These are phyloP conservation scores for Silurus glanis DNA, from an alignment of 2,113 vertebrate species.

Conservation along the genomic window DNA sequence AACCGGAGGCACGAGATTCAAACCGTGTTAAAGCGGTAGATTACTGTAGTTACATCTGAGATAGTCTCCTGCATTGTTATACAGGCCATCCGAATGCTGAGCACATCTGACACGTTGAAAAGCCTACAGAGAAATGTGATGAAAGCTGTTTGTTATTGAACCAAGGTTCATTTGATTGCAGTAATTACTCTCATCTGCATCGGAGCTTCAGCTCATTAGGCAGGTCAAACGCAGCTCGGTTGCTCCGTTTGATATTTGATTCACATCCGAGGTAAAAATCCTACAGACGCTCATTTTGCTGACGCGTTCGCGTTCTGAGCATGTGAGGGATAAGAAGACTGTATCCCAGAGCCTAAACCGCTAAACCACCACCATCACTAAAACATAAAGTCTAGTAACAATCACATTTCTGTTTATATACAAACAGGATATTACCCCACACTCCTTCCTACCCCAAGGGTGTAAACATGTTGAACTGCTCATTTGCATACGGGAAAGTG, in stretches of 20 bases:
- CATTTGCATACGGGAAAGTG: neutral
- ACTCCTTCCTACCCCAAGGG: too few species aligned
- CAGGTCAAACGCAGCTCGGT: neutral
- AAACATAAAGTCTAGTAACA: neutral
- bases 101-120: neutral
- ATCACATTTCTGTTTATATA: neutral
- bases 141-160: neutral
- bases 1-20: too few species aligned
- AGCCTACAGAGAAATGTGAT: neutral
- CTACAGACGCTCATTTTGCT: neutral
- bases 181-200: slow-evolving; percentile 16
- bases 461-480: neutral
- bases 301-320: neutral
- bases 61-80: too few species aligned
- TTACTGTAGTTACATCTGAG: too few species aligned
- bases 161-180: neutral
- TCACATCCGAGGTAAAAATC: neutral
- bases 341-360: neutral
- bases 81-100: neutral
- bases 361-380: neutral
- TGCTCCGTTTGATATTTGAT: neutral
- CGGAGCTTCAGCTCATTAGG: neutral
- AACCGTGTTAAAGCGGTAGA: too few species aligned
- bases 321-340: neutral
- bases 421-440: neutral